A percentile compares a stretch with the other conserved stretches of the same genome.
Evolutionary conservation across 1,140 invertebrate species (phyloP).

Genomic region (Watersipora subatra): DNA sequence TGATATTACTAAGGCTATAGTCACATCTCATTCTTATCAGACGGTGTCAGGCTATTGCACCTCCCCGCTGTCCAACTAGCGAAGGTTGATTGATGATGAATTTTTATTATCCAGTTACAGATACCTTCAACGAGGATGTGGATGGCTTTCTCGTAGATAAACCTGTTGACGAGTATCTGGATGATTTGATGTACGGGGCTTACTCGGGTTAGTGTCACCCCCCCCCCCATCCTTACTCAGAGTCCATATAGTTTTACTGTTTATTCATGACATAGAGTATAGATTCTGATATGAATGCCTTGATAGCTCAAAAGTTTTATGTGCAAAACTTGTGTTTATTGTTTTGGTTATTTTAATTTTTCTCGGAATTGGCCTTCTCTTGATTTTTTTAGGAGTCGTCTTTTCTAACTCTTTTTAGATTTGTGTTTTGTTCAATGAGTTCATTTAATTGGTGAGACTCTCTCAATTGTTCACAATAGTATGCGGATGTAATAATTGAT

Average conservation of each 20-base stretch:
- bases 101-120: neutral
- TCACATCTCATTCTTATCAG: neutral
- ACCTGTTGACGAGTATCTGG: neutral
- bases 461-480: no score
- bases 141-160: neutral
- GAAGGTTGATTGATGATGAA: neutral
- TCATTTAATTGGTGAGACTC: no score
- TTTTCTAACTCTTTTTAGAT: no score
- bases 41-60: neutral
- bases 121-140: neutral
- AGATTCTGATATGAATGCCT: no score
- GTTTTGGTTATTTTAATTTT: no score
- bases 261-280: no score
- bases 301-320: no score
- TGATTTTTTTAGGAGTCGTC: no score
- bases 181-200: neutral
- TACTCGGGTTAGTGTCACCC: slow-evolving; percentile 11
- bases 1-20: neutral
- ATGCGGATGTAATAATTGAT: no score
- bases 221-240: neutral
- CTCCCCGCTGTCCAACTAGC: neutral
- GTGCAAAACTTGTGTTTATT: no score
- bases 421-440: no score
- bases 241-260: slow-evolving; percentile 12
- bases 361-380: no score